Evolutionary conservation across 2,113 vertebrate genomes (phyloP).

Genomic region (Uropsilus gracilis): DNA sequence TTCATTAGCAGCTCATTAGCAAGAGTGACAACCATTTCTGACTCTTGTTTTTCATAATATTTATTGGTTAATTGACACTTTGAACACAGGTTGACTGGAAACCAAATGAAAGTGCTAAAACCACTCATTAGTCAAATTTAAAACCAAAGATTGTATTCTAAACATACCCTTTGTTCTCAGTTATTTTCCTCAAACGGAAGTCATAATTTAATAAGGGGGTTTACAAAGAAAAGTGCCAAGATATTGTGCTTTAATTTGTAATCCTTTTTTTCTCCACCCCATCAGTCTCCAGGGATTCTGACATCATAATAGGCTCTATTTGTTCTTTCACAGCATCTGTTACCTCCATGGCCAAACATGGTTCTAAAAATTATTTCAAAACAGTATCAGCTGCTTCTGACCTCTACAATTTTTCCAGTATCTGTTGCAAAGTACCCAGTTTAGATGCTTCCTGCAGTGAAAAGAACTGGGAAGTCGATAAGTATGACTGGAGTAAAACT

Average conservation of each 20-base stretch:
- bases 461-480: constrained; percentile 16
- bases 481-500: not conserved
- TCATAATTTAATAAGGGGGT: constrained; percentile 62
- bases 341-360: constrained; percentile 21
- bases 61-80: constrained; percentile 71
- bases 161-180: constrained; percentile 63
- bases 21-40: constrained; percentile 56
- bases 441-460: not conserved
- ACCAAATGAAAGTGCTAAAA: constrained; percentile 71
- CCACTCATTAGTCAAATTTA: constrained; percentile 60
- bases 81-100: constrained; percentile 65
- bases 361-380: constrained; percentile 50
- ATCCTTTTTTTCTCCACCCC: not conserved
- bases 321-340: constrained; percentile 53
- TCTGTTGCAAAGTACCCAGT: not conserved
- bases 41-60: constrained; percentile 64
- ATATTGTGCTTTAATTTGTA: constrained; percentile 24
- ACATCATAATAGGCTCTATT: constrained; percentile 28
- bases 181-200: constrained; percentile 67
- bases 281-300: not conserved
- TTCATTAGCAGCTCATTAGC: constrained; percentile 45
- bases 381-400: constrained; percentile 16
- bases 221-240: constrained; percentile 55
- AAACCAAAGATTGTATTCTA: constrained; percentile 63
- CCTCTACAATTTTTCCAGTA: constrained; percentile 22